These are phyloP conservation scores for Cerceris ruficornis DNA, from an alignment of 2,888 invertebrate genomes.

Conservation along the genomic window DNA sequence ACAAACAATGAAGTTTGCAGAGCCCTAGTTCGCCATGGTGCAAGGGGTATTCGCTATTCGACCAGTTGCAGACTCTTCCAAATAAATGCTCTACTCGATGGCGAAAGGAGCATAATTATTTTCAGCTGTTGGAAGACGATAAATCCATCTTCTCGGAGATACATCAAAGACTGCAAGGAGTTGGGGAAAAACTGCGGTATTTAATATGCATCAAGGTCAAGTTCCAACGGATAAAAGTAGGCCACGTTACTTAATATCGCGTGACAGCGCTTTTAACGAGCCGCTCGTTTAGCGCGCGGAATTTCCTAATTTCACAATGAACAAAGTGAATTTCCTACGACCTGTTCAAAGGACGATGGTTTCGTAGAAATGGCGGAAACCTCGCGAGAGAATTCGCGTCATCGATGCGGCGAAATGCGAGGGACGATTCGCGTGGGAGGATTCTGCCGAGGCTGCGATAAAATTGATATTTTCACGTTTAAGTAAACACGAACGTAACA, in stretches of 20 bases:
- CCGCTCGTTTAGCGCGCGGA: not conserved
- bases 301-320: not conserved
- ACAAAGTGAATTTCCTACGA: no score
- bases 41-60: slow-evolving; percentile 1
- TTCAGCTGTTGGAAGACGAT: no score
- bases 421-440: no score
- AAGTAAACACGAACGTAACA: no score
- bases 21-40: slow-evolving; percentile 7
- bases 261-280: not conserved
- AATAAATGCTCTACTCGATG: not conserved
- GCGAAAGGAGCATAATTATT: not conserved
- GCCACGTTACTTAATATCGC: not conserved
- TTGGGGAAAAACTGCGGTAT: not conserved
- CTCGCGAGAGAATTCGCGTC: no score
- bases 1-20: slow-evolving; percentile 18
- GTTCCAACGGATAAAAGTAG: slow-evolving; percentile 1
- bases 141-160: not conserved
- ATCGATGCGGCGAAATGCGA: no score
- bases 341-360: no score
- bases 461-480: no score
- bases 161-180: not conserved
- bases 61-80: slow-evolving; percentile 18
- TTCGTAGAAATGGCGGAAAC: no score
- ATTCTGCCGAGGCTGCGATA: no score
- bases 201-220: slow-evolving; percentile 4